Evolutionary conservation across 2,888 invertebrate genomes (phyloP).

Genomic region (Acanthococcus lagerstroemiae): DNA sequence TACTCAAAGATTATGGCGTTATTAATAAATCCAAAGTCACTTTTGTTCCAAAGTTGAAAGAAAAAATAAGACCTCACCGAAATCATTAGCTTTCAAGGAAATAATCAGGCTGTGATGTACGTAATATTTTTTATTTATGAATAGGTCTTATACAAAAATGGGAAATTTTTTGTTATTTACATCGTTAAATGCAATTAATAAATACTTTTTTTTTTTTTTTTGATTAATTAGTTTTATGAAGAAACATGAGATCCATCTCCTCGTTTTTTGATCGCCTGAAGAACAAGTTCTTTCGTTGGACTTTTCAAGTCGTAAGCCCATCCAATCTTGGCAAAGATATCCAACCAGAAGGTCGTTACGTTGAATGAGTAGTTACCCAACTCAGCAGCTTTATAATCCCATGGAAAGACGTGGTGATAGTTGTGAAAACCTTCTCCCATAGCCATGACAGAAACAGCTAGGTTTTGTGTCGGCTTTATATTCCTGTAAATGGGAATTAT

Average conservation of each 20-base stretch:
- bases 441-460: conserved; percentile 58
- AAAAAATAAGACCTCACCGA: conserved; percentile 41
- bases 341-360: conserved; percentile 49
- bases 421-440: conserved; percentile 90
- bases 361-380: conserved; percentile 51
- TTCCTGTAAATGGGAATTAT: conserved; percentile 45
- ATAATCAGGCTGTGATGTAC: too few species aligned
- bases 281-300: conserved; percentile 50
- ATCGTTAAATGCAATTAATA: too few species aligned
- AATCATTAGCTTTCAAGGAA: too few species aligned
- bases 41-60: conserved; percentile 56
- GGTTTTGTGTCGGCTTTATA: conserved; percentile 70
- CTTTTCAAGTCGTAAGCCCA: conserved; percentile 68
- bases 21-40: conserved; percentile 58
- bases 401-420: conserved; percentile 86
- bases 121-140: too few species aligned
- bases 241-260: conserved; percentile 45
- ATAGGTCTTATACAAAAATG: too few species aligned
- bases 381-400: conserved; percentile 87
- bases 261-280: conserved; percentile 47
- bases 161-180: too few species aligned
- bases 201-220: too few species aligned
- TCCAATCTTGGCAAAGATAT: conserved; percentile 45
- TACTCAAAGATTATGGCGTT: conserved; percentile 57
- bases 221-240: not conserved